Percentiles rank a stretch among this genome's conserved stretches.
phyloP scores from a whole-genome alignment of 2,888 invertebrate genomes.

The Molorchus minor region DNA sequence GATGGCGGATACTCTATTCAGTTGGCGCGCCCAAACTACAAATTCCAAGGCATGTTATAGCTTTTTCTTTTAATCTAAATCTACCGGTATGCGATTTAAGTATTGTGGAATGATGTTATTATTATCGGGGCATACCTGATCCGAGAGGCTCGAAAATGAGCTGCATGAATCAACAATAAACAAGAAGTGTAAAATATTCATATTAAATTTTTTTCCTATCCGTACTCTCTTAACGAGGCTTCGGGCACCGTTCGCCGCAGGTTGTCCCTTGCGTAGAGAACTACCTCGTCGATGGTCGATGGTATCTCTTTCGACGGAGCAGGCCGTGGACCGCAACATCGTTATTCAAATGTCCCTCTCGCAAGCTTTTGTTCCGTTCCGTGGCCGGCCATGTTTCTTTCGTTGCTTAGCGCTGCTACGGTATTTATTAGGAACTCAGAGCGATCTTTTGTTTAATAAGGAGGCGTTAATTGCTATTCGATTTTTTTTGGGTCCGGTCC shows the following conservation, averaged over 20 bases:
- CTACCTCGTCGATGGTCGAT: slow-evolving; percentile 45
- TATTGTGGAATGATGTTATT: too few relatives aligned
- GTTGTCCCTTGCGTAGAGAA: slow-evolving; percentile 44
- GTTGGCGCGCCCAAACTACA: too few relatives aligned
- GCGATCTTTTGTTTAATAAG: slow-evolving; percentile 11
- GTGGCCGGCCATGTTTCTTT: not conserved
- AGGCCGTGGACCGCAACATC: slow-evolving; percentile 38
- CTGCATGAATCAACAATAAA: slow-evolving; percentile 40
- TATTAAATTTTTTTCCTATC: slow-evolving; percentile 51
- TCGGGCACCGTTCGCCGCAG: slow-evolving; percentile 51
- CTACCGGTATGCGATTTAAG: too few relatives aligned
- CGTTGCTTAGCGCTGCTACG: slow-evolving; percentile 4
- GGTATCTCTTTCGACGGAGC: slow-evolving; percentile 47
- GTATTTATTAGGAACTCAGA: slow-evolving; percentile 5
- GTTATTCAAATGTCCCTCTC: slow-evolving; percentile 46
- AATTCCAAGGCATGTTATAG: too few relatives aligned
- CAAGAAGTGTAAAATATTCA: slow-evolving; percentile 57
- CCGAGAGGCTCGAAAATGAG: too few relatives aligned
- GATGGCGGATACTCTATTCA: too few relatives aligned
- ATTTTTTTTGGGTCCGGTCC: slow-evolving; percentile 17
- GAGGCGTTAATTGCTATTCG: slow-evolving; percentile 16
- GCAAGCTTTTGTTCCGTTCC: slow-evolving; percentile 22
- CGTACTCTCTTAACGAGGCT: slow-evolving; percentile 52
- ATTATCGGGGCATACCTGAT: too few relatives aligned
- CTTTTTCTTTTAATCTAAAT: too few relatives aligned